Evolutionary conservation across 2,797 vertebrate genomes (phyloP).

Genomic region (Lithobates sylvaticus): DNA sequence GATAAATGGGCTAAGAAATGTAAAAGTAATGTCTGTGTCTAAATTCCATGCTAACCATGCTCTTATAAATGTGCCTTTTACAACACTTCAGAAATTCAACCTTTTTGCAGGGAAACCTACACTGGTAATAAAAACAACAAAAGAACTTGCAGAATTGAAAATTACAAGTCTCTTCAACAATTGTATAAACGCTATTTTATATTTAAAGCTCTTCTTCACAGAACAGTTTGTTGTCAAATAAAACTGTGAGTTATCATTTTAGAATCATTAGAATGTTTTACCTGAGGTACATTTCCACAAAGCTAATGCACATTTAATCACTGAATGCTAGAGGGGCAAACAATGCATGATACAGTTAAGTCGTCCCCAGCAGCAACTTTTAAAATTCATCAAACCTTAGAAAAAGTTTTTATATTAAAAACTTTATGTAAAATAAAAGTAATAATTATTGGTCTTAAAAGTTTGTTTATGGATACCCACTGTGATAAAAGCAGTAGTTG

Average conservation of each 20-base stretch:
- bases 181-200: background rate
- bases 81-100: no score
- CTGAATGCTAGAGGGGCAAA: constrained; percentile 14
- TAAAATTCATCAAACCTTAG: background rate
- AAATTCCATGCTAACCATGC: no score
- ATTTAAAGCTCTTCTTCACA: background rate
- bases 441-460: background rate
- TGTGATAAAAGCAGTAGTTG: background rate
- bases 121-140: no score
- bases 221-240: background rate
- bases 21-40: background rate
- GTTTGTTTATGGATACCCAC: background rate
- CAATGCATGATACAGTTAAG: constrained; percentile 6
- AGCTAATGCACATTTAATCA: constrained; percentile 46
- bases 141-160: no score
- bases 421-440: background rate
- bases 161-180: no score
- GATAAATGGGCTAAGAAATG: background rate
- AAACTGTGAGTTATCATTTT: background rate
- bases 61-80: no score
- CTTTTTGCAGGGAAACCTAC: no score
- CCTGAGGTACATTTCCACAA: constrained; percentile 9
- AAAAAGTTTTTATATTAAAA: background rate
- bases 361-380: background rate
- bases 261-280: constrained; percentile 17